Evolutionary conservation across 2,113 vertebrate genomes (phyloP), one percentile per base, ranked within the genome.

Genomic region (Hippocampus guttulatus): DNA sequence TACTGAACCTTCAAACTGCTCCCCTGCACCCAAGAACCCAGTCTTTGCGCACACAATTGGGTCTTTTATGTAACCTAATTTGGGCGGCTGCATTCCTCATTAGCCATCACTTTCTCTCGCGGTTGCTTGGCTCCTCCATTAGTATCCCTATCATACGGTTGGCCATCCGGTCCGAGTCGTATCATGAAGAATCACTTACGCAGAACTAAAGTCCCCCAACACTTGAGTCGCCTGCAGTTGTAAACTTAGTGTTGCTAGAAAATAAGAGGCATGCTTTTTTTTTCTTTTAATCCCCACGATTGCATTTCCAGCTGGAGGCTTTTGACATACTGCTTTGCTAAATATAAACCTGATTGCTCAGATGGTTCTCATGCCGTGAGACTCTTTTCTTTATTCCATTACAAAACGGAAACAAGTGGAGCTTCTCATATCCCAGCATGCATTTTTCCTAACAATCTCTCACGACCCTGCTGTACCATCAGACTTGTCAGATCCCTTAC

Each of bases 11-110:
- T n/a, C 43, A 62, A 64, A 64, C 20, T 14, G 14, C 43, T 49
- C 16, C 69, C 14, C 14, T n/a, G 49, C 52, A 45, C 40, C 60
- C 27, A 80, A 70, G 78, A 86, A 69, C 75, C 75, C 60, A 77
- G 70, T 87, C 76, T 75, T 78, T 77, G 73, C 75, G 58, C 43
- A 64, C 55, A 72, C 88, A 86, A 90, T 90, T 81, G 76, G 80
- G 85, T 88, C 82, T 84, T 84, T 85, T 69, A 80, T 77, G 65
- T n/a, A 23, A 45, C 63, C 41, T 81, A 75, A 85, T 88, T 87
- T 81, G 79, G 74, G 71, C 73, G 65, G 76, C 75, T 75, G 64
- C 68, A 64, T 71, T 73, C 81, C 62, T 79, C 55, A 25, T 76
- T 69, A 82, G 65, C 84, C 81, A 73, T 81, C 65, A 73, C 52